A percentile compares a stretch with the other conserved stretches of the same genome.
Evolutionary conservation across 2,113 vertebrate species (phyloP).

Genomic region (Toxotes jaculatrix): DNA sequence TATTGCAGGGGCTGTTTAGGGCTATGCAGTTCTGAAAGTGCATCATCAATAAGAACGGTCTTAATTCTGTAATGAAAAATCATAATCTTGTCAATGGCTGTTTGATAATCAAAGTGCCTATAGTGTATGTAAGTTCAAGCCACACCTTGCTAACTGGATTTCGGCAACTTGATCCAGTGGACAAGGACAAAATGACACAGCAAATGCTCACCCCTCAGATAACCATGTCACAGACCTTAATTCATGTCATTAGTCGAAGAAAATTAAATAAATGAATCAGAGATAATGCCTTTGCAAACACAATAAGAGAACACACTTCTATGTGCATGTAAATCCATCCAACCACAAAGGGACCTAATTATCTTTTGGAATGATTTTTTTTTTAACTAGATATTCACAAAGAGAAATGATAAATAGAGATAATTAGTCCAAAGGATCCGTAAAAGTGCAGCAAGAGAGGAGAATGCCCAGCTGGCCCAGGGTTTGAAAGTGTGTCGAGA

Average conservation of each 20-base stretch:
- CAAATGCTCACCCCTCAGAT: conserved; percentile 32
- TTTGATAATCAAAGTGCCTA: conserved; percentile 59
- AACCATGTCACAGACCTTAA: conserved; percentile 62
- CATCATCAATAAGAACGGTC: conserved; percentile 16
- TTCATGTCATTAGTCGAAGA: conserved; percentile 68
- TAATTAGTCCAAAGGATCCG: conserved; percentile 32
- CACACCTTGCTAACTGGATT: conserved; percentile 43
- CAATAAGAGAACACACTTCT: conserved; percentile 53
- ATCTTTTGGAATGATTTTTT: conserved; percentile 54
- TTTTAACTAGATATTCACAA: conserved; percentile 64
- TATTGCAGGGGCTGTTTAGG: not conserved
- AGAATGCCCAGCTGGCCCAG: conserved; percentile 3
- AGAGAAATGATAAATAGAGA: conserved; percentile 56
- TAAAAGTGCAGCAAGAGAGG: conserved; percentile 45
- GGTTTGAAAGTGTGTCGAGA: conserved; percentile 31
- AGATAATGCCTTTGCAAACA: conserved; percentile 67
- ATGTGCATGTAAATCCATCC: conserved; percentile 63
- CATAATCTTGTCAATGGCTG: not conserved
- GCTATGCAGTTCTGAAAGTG: conserved; percentile 40
- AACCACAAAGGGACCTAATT: conserved; percentile 62
- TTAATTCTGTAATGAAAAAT: conserved; percentile 21
- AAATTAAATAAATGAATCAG: conserved; percentile 63
- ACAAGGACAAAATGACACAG: conserved; percentile 47
- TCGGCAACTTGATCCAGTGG: conserved; percentile 28
- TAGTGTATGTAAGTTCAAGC: conserved; percentile 39